Evolutionary conservation across 2,113 vertebrate genomes (phyloP).

Genomic region (Marmota flaviventris): DNA sequence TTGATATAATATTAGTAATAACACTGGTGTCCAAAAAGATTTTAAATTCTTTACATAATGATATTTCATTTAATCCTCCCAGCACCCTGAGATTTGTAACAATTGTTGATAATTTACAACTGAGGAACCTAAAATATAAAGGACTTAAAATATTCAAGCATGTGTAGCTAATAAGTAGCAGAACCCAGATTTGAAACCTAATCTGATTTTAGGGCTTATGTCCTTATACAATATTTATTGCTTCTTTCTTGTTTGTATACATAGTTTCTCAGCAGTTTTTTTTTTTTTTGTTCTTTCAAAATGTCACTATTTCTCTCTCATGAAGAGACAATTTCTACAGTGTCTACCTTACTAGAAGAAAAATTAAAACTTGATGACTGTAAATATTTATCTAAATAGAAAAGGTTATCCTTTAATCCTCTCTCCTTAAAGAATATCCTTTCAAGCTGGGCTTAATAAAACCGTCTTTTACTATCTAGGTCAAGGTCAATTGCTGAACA

Average conservation of each 20-base stretch:
- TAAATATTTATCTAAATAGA: slow-evolving; percentile 50
- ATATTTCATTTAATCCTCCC: background rate
- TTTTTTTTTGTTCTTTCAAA: background rate
- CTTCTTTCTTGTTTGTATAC: background rate
- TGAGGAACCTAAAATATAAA: slow-evolving; percentile 1
- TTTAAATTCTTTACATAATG: background rate
- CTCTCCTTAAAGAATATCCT: background rate
- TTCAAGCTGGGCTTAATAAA: slow-evolving; percentile 1
- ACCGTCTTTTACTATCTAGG: background rate
- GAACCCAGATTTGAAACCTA: background rate
- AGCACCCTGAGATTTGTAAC: background rate
- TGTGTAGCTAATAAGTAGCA: background rate
- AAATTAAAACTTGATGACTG: slow-evolving; percentile 12
- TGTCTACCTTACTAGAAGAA: background rate
- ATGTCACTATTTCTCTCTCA: background rate
- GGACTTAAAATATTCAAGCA: background rate
- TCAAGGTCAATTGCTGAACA: slow-evolving; percentile 56
- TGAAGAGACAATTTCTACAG: background rate
- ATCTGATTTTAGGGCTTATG: background rate
- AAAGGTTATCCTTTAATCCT: slow-evolving; percentile 38
- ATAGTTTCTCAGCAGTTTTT: background rate
- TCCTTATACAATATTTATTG: background rate
- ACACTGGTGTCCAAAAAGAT: background rate
- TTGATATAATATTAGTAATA: background rate
- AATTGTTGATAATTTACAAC: slow-evolving; percentile 17